phyloP scores from a whole-genome alignment of 1,140 invertebrate species.

The Apolygus lucorum region DNA sequence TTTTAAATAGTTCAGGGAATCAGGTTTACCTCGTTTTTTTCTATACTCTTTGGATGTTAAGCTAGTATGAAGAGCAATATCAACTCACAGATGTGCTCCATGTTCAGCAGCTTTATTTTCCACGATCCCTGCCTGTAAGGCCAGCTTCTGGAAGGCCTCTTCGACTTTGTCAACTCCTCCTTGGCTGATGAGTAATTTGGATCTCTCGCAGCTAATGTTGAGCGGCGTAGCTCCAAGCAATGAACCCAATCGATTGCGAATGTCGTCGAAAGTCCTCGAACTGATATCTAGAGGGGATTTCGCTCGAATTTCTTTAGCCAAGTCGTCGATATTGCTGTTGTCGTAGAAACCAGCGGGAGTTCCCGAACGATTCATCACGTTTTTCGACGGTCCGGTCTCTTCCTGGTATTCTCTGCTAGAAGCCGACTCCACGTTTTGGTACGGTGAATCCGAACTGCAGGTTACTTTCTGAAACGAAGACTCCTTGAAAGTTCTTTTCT shows the following conservation, averaged over 20 bases:
- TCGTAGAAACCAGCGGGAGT: conserved; percentile 13
- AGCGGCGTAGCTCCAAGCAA: conserved; percentile 4
- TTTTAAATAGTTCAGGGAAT: too few relatives aligned
- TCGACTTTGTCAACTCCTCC: neutral
- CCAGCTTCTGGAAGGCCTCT: conserved; percentile 15
- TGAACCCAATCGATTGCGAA: neutral
- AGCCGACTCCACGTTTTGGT: conserved; percentile 14
- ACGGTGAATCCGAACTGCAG: neutral
- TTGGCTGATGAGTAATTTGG: neutral
- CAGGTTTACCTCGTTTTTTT: too few relatives aligned
- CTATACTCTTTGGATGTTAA: too few relatives aligned
- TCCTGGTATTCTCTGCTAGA: conserved; percentile 10
- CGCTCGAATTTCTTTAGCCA: neutral
- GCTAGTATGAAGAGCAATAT: too few relatives aligned
- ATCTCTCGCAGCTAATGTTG: neutral
- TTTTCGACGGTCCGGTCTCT: neutral
- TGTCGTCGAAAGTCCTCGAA: neutral
- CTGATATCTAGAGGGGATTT: conserved; percentile 2
- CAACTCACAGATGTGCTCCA: too few relatives aligned
- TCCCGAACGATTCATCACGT: neutral
- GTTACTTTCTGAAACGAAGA: neutral
- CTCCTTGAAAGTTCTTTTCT: conserved; percentile 11
- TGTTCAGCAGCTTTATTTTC: neutral
- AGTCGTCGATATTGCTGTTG: neutral
- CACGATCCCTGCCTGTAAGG: conserved; percentile 7